Conservation (phyloP, 2,888 invertebrate genomes). For the Boloria selene region DNA sequence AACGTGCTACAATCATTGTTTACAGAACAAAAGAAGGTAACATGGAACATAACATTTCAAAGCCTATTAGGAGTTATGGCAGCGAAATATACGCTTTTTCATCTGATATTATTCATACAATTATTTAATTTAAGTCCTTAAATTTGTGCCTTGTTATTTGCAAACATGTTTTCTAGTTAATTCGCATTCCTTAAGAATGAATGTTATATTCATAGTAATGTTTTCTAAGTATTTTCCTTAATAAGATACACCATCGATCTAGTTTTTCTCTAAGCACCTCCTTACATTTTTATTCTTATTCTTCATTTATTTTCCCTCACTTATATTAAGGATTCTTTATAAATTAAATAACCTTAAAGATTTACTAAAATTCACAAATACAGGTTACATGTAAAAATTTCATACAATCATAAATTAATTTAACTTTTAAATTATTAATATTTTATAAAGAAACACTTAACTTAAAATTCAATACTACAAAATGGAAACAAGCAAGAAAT, state of each 20-base stretch:
- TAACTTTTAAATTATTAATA: not conserved
- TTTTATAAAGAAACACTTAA: not conserved
- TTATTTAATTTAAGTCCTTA: conserved; percentile 32
- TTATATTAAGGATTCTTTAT: too few species aligned
- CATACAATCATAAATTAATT: not conserved
- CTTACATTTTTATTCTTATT: too few species aligned
- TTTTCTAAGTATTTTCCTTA: too few species aligned
- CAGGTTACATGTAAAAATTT: too few species aligned
- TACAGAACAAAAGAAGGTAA: conserved; percentile 5
- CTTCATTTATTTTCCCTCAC: too few species aligned
- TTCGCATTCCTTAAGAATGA: conserved; percentile 16
- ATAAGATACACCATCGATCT: too few species aligned
- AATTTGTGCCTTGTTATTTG: conserved; percentile 29
- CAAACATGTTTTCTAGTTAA: conserved; percentile 20
- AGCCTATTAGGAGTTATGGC: conserved; percentile 20
- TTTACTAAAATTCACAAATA: too few species aligned
- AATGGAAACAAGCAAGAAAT: conserved; percentile 10
- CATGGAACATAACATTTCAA: not conserved
- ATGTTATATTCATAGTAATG: conserved; percentile 8
- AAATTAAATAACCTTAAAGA: not conserved
- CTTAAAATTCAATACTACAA: conserved; percentile 17
- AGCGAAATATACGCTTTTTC: conserved; percentile 24
- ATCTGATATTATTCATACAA: conserved; percentile 25
- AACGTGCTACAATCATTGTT: not conserved
- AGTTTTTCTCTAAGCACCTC: too few species aligned